These are phyloP conservation scores for Platichthys flesus DNA, from an alignment of 2,113 vertebrate genomes.

Conservation along the genomic window DNA sequence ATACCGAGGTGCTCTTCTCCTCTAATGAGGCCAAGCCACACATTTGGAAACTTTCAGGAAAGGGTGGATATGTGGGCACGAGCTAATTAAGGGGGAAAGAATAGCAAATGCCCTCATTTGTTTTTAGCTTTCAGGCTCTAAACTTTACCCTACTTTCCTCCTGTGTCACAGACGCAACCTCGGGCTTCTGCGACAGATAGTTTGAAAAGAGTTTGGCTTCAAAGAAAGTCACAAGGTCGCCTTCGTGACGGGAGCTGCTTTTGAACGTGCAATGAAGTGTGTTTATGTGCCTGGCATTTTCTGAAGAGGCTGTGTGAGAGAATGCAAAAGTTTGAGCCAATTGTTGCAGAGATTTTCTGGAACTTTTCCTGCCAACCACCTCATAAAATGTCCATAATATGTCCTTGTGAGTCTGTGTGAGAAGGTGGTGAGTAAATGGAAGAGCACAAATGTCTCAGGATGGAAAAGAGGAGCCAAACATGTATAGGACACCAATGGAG, in stretches of 20 bases:
- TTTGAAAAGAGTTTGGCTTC: slow-evolving; percentile 18
- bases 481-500: too few relatives aligned
- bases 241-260: too few relatives aligned
- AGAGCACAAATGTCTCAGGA: too few relatives aligned
- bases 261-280: not conserved
- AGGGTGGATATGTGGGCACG: slow-evolving; percentile 63
- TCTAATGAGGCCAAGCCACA: slow-evolving; percentile 76
- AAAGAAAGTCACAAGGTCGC: slow-evolving; percentile 31
- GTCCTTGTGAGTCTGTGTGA: too few relatives aligned
- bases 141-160: slow-evolving; percentile 76
- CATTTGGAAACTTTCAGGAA: slow-evolving; percentile 74
- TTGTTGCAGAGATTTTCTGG: too few relatives aligned
- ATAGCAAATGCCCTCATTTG: slow-evolving; percentile 56
- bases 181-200: slow-evolving; percentile 66
- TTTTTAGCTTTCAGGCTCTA: slow-evolving; percentile 9
- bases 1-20: slow-evolving; percentile 38
- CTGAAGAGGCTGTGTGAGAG: too few relatives aligned
- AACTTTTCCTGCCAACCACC: not conserved
- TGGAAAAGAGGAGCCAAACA: too few relatives aligned
- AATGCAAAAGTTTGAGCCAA: too few relatives aligned
- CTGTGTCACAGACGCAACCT: slow-evolving; percentile 59
- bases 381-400: not conserved
- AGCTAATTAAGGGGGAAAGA: slow-evolving; percentile 69
- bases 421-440: too few relatives aligned
- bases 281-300: not conserved